Evolutionary conservation across 2,797 vertebrate genomes (phyloP).

Genomic region (Sebastes steindachneri): DNA sequence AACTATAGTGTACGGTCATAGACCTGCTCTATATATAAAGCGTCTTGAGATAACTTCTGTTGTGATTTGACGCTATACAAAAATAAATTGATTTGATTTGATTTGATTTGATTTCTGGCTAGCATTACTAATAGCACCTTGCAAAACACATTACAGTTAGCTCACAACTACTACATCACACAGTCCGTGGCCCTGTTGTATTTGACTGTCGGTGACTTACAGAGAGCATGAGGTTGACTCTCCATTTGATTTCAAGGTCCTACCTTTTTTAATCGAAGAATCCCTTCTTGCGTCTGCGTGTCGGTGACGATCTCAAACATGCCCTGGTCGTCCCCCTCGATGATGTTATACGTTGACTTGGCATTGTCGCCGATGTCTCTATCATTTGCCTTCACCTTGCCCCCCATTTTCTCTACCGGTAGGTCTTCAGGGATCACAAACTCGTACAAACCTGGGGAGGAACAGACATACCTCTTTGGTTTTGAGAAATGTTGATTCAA

Average conservation of each 20-base stretch:
- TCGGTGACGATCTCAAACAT: conserved; percentile 94
- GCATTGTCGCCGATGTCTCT: conserved; percentile 95
- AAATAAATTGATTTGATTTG: no score
- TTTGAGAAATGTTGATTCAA: conserved; percentile 23
- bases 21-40: no score
- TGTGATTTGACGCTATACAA: no score
- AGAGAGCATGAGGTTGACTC: background rate
- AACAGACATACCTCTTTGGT: background rate
- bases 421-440: conserved; percentile 95
- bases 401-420: conserved; percentile 88
- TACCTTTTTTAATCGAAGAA: conserved; percentile 94
- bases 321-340: conserved; percentile 92
- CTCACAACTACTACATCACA: background rate
- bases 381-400: conserved; percentile 94
- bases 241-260: background rate
- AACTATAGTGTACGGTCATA: no score
- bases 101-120: no score
- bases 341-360: conserved; percentile 92
- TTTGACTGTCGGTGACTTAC: background rate
- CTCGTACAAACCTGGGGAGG: conserved; percentile 90
- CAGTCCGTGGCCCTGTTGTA: background rate
- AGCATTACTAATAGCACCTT: background rate
- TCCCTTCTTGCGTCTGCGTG: conserved; percentile 92
- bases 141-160: background rate
- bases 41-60: no score